Percentiles rank a stretch among this genome's conserved stretches.
Conservation (phyloP, 2,113 vertebrate species). For the Lepus europaeus region DNA sequence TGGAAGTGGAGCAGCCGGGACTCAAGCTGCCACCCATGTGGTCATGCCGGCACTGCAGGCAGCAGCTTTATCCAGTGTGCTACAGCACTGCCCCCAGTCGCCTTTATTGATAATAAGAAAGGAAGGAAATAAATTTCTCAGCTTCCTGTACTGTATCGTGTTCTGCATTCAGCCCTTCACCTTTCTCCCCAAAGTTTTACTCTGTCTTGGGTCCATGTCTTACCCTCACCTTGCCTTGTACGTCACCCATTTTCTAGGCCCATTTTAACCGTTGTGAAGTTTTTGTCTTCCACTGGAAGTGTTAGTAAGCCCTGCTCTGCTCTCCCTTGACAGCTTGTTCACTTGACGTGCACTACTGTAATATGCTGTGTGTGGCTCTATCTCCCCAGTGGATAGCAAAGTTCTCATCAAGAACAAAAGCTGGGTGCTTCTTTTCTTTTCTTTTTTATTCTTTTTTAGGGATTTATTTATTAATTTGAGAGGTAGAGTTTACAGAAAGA, state of each 20-base stretch:
- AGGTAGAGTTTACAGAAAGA: too few relatives aligned
- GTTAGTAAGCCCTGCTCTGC: background rate
- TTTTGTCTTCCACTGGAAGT: background rate
- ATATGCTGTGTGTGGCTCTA: background rate
- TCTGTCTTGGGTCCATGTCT: background rate
- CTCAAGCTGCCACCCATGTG: too few relatives aligned
- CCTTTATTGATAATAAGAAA: background rate
- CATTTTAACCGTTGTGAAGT: background rate
- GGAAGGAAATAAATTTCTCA: background rate
- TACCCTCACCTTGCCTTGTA: background rate
- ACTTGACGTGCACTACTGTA: background rate
- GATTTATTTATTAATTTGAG: too few relatives aligned
- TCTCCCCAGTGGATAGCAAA: background rate
- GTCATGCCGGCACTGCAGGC: too few relatives aligned
- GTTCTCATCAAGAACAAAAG: background rate
- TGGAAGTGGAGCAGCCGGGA: too few relatives aligned
- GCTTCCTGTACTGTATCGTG: background rate
- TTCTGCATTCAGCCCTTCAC: background rate
- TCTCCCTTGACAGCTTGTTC: background rate
- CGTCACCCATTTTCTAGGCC: background rate
- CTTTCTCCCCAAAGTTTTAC: background rate
- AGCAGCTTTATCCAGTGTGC: too few relatives aligned
- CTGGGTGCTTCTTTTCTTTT: background rate
- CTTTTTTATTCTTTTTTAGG: background rate
- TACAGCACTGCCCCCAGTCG: too few relatives aligned